These are phyloP conservation scores for Seriola aureovittata DNA, from an alignment of 2,113 vertebrate species.

Conservation along the genomic window DNA sequence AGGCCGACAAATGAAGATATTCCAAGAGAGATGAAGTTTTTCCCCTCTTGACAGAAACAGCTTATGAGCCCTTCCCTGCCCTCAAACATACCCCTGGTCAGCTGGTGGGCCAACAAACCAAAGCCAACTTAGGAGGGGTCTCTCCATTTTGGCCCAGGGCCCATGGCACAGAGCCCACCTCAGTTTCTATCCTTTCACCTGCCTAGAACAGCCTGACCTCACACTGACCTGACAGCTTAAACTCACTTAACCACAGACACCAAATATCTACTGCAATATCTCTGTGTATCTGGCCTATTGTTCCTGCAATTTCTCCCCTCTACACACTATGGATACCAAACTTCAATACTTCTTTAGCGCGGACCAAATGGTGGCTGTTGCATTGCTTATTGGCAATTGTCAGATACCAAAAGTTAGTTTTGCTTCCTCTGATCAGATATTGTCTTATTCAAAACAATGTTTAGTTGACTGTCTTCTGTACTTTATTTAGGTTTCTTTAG, in stretches of 20 bases:
- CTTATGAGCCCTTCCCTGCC: conserved; percentile 51
- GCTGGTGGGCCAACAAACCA: conserved; percentile 62
- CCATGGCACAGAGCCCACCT: conserved; percentile 60
- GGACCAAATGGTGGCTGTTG: not conserved
- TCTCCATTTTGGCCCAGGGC: conserved; percentile 56
- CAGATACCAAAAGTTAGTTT: not conserved
- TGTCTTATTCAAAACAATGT: not conserved
- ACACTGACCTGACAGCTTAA: conserved; percentile 32
- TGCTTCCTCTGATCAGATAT: not conserved
- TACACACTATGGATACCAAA: not conserved
- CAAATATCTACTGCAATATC: not conserved
- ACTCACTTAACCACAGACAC: not conserved
- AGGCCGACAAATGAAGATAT: conserved; percentile 23
- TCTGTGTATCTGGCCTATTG: not conserved
- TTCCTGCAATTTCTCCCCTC: not conserved
- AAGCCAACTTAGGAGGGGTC: conserved; percentile 69
- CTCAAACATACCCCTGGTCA: conserved; percentile 65
- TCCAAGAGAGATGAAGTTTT: conserved; percentile 28
- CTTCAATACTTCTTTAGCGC: not conserved
- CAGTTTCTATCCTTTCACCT: conserved; percentile 55
- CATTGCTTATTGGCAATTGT: not conserved
- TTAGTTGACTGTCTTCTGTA: not conserved
- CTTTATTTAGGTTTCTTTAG: not conserved
- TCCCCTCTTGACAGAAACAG: conserved; percentile 42
- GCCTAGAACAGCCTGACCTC: conserved; percentile 45